Percentiles rank a stretch among this genome's conserved stretches.
Evolutionary conservation across 2,113 vertebrate genomes (phyloP).

Genomic region (Oncorhynchus kisutch): DNA sequence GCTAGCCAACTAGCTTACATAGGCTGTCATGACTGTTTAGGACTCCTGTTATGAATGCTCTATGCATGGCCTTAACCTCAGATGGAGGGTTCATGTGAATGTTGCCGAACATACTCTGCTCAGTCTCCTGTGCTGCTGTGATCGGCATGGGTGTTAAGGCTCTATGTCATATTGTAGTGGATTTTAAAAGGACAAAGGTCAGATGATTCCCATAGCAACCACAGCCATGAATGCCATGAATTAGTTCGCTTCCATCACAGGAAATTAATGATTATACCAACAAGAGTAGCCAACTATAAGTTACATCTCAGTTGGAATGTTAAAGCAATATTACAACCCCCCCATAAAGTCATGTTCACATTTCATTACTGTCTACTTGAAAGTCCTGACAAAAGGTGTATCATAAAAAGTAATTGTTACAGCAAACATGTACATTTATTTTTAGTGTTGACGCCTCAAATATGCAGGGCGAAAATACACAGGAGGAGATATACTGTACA

Average conservation of each 20-base stretch:
- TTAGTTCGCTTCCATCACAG: conserved; percentile 36
- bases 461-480: conserved; percentile 46
- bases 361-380: conserved; percentile 21
- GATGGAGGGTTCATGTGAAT: too few relatives aligned
- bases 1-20: neutral
- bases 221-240: neutral
- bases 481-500: conserved; percentile 44
- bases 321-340: conserved; percentile 66
- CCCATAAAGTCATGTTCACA: conserved; percentile 60
- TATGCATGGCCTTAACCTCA: neutral
- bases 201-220: conserved; percentile 1
- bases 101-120: too few relatives aligned
- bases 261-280: conserved; percentile 58
- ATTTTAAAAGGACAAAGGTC: too few relatives aligned
- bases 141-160: neutral
- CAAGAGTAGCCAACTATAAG: conserved; percentile 25
- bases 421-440: conserved; percentile 36
- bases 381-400: conserved; percentile 50
- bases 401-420: conserved; percentile 49
- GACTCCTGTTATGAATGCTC: neutral
- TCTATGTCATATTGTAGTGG: too few relatives aligned
- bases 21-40: neutral
- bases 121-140: neutral
- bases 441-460: conserved; percentile 42
- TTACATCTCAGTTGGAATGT: conserved; percentile 35